phyloP scores from a whole-genome alignment of 2,113 vertebrate species.

The Chrysochloris asiatica region DNA sequence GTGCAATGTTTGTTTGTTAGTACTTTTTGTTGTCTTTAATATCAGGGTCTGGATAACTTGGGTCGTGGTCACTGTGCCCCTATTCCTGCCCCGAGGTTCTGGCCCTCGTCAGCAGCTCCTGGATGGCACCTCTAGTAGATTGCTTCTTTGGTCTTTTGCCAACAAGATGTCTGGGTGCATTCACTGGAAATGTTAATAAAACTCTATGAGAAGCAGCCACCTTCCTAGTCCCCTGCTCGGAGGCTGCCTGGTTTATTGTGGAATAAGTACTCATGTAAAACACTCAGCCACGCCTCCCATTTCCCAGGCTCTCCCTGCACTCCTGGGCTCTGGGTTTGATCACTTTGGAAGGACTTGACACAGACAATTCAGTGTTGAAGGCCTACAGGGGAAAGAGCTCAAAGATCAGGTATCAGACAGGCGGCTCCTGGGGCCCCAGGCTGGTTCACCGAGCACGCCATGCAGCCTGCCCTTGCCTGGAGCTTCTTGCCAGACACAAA shows the following conservation, averaged over 20 bases:
- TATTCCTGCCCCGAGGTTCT: not conserved
- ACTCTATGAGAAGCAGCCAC: not conserved
- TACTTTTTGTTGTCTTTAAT: not conserved
- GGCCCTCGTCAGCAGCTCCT: not conserved
- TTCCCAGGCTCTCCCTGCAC: slow-evolving; percentile 50
- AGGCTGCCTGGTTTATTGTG: not conserved
- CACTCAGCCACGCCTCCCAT: not conserved
- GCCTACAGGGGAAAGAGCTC: slow-evolving; percentile 51
- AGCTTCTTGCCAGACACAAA: slow-evolving; percentile 64
- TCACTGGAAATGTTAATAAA: not conserved
- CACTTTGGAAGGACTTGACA: slow-evolving; percentile 69
- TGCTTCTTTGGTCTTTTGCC: slow-evolving; percentile 43
- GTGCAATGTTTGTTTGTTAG: rapidly evolving
- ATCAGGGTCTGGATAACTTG: not conserved
- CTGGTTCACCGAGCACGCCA: not conserved
- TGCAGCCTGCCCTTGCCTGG: not conserved
- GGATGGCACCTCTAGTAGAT: not conserved
- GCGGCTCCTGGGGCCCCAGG: slow-evolving; percentile 22
- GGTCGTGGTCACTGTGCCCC: not conserved
- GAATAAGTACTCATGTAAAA: slow-evolving; percentile 40
- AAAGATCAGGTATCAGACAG: slow-evolving; percentile 66
- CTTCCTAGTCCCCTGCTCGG: not conserved
- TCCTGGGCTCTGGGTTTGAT: slow-evolving; percentile 71
- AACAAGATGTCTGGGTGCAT: not conserved
- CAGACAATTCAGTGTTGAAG: slow-evolving; percentile 69